Evolutionary conservation across 2,113 vertebrate species (phyloP), one percentile per base, ranked within the genome.

Genomic region (Eretmochelys imbricata): DNA sequence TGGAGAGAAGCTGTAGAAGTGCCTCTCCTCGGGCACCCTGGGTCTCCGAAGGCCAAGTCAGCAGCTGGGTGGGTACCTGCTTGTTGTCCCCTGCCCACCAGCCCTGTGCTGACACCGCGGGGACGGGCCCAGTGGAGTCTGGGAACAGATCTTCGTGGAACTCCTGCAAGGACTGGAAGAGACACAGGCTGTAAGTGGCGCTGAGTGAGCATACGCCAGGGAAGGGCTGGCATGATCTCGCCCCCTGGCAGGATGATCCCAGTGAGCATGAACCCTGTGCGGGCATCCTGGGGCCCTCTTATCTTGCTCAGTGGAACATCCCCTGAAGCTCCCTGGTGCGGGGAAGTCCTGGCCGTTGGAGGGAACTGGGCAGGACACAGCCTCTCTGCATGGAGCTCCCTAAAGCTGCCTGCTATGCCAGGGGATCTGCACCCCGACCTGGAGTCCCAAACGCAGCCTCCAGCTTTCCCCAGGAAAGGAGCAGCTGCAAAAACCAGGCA

Each of bases 101-200:
- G 93, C 98, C 97, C 38, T 98, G 97, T 55, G 99, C 98, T 0
- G 97, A 11, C 1, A 98, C 97, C 53, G 99, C 98, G 0, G 99
- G 97, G 50, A 97, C 84, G 0, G 49, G 96, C 24, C 99, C 99
- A 0, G 91, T 22, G 0, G 99, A 99, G 93, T 99, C 98, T 0
- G 99, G 99, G 96, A 99, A 99, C 91, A 99, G 97, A 93, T 99
- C 99, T 2, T 98, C 98, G 0, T 99, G 99, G 96, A 99, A 99
- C 82, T 99, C 99, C 84, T 99, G 98, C 10, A 98, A 93, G 5
- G 99, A 98, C 98, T 99, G 97, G 10, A 8, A 80, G 25, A 95
- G 53, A 91, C 27, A 53, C 14, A 53, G 78, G 25, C 91, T 2
- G 50, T 42, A 4, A 57, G 35, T 9, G n/a, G 65, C 19, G 2